phyloP scores from a whole-genome alignment of 2,113 vertebrate species.

The Beaufortia kweichowensis region DNA sequence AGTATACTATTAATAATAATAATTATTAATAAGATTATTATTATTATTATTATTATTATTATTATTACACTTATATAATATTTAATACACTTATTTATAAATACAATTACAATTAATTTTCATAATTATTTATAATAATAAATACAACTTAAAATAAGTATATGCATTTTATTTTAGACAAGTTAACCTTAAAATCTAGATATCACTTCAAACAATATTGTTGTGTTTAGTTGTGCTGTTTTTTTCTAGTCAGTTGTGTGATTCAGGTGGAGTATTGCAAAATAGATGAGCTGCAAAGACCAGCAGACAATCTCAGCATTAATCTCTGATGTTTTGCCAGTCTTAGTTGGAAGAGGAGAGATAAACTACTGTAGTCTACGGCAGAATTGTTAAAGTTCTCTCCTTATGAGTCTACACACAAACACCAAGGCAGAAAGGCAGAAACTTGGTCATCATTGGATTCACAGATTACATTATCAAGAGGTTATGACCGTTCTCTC shows the following conservation, averaged over 20 bases:
- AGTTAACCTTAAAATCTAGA: too few relatives aligned
- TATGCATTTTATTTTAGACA: too few relatives aligned
- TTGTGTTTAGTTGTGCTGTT: not conserved
- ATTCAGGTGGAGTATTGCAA: not conserved
- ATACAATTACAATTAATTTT: too few relatives aligned
- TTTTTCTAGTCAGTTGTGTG: not conserved
- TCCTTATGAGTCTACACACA: not conserved
- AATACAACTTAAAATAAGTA: too few relatives aligned
- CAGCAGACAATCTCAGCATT: not conserved
- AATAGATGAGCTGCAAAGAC: not conserved
- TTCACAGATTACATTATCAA: not conserved
- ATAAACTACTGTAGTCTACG: not conserved
- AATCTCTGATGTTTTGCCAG: constrained; percentile 15
- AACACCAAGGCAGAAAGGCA: not conserved
- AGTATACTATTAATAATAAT: too few relatives aligned
- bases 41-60: too few relatives aligned
- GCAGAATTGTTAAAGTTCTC: constrained; percentile 1
- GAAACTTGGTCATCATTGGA: not conserved
- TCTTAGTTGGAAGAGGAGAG: not conserved
- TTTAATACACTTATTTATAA: too few relatives aligned
- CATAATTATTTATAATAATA: too few relatives aligned
- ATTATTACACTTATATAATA: too few relatives aligned
- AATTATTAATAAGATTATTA: too few relatives aligned
- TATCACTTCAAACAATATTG: not conserved
- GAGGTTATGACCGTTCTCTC: constrained; percentile 60